Evolutionary conservation across 1,140 invertebrate genomes (phyloP), one percentile per base, ranked within the genome.

Genomic region (Subanguina moxae): DNA sequence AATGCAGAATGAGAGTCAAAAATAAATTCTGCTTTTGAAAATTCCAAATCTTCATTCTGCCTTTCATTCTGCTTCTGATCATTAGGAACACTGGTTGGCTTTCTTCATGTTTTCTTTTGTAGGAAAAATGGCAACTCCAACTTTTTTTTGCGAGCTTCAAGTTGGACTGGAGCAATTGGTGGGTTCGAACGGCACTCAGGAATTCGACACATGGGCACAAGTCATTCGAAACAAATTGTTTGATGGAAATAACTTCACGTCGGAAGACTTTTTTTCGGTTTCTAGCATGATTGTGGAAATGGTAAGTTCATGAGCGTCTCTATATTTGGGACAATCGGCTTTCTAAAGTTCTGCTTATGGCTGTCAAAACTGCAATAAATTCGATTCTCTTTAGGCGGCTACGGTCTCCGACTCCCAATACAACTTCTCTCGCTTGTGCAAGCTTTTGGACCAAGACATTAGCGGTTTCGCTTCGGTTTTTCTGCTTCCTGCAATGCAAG

Each of bases 241-340:
- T 30, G 61, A 59, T 3, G 7, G 8, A 8, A 59, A 68, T 46
- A 43, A 27, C 3, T 19, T 45, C 0, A 17, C n/a, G n/a, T n/a
- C 38, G 15, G 25, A 58, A 3, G 66, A 68, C 21, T 65, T 68
- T 30, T 27, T 28, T n/a, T 52, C 62, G n/a, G 66, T 30, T 1
- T 46, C 66, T 38, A 45, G 28, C 1, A 68, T 68, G 11, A 57
- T 68, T 32, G 38, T 68, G 17, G 66, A 68, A 68, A 68, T 68
- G 61, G 66, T 68, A n/a, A 19, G 8, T 58, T 43, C 19, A 7
- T 15, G 3, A 38, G 11, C 3, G 32, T 38, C 32, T 3, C 11
- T 5, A 38, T 5, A 38, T 38, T 38, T 38, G 32, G 32, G 11
- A 11, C 32, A 3, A 38, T 38, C 3, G 32, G 3, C 32, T 38